Base-by-base conservation (phyloP, 1,140 invertebrate genomes). In the Andrena cerasifolii region DNA sequence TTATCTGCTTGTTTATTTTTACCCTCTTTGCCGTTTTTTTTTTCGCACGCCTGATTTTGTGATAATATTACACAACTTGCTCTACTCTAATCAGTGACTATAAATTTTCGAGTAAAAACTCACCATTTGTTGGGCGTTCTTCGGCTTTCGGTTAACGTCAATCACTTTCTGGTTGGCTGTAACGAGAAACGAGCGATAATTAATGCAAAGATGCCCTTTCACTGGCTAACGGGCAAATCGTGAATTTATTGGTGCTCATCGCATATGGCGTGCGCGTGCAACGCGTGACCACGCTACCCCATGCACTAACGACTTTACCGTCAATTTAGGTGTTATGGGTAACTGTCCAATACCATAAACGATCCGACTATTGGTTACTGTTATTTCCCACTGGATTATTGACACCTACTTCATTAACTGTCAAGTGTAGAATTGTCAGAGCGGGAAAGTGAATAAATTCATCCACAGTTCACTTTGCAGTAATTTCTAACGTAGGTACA, bases 81-180 rank as follows among this genome's bases (percentile, higher is more conserved):
- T n/a, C n/a, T n/a, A 4, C n/a, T 0, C 2, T 5, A 63, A 26
- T 3, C 3, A 47, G 24, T 4, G 36, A n/a, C 10, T 1, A 24
- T 40, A 26, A 49, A 6, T 10, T 0, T 47, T 28, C 2, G 6
- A 66, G 26, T 12, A 21, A 10, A 26, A 33, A 95, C 97, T 96
- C 91, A 98, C 97, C 97, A 98, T 98, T 96, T 98, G 97, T 86
- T 96, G 94, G 28, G 96, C 95, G 83, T 94, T 97, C 88, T 97
- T 97, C 16, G 97, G 97, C 90, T 98, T 98, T 77, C 96, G 94
- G 90, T 97, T 96, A 54, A 98, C 95, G 90, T 98, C 96, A 62
- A 96, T 96, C 79, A 98, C 96, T 93, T 97, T 98, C 85, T 97
- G 96, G 87, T 96, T 97, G 51, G 97, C 96, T 96, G 94, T 43